These are phyloP conservation scores for Trigoniulus corallinus DNA, from an alignment of 1,140 invertebrate species.

Conservation along the genomic window DNA sequence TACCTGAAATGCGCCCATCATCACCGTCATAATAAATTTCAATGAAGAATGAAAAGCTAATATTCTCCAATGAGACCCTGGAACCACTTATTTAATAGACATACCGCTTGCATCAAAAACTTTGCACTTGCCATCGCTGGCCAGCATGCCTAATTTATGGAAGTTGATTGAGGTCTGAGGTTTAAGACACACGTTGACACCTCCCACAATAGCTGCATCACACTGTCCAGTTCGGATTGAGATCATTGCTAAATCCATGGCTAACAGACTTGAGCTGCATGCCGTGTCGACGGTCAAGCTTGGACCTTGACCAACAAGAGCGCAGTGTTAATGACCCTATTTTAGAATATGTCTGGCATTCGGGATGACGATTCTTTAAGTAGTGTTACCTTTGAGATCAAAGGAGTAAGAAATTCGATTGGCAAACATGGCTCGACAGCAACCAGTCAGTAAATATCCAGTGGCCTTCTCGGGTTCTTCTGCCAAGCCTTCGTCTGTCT, in stretches of 20 bases:
- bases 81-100: background rate
- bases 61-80: too few species aligned
- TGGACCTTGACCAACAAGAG: constrained; percentile 23
- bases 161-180: constrained; percentile 32
- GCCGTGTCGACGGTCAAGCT: constrained; percentile 36
- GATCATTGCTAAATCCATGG: constrained; percentile 31
- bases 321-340: background rate
- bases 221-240: constrained; percentile 32
- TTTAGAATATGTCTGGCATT: background rate
- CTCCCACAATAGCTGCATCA: constrained; percentile 36
- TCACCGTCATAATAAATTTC: background rate
- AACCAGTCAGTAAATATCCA: constrained; percentile 45
- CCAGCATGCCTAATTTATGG: constrained; percentile 30
- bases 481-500: constrained; percentile 11
- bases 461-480: constrained; percentile 22
- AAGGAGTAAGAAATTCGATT: constrained; percentile 46
- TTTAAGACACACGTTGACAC: constrained; percentile 30
- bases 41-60: too few species aligned
- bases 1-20: constrained; percentile 25
- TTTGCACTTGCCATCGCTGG: constrained; percentile 32
- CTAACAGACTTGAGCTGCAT: constrained; percentile 35
- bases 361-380: background rate
- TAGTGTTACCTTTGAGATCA: constrained; percentile 35
- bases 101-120: constrained; percentile 28
- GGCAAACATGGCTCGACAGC: constrained; percentile 44